phyloP scores from a whole-genome alignment of 2,888 invertebrate species.

The Euclidia mi region DNA sequence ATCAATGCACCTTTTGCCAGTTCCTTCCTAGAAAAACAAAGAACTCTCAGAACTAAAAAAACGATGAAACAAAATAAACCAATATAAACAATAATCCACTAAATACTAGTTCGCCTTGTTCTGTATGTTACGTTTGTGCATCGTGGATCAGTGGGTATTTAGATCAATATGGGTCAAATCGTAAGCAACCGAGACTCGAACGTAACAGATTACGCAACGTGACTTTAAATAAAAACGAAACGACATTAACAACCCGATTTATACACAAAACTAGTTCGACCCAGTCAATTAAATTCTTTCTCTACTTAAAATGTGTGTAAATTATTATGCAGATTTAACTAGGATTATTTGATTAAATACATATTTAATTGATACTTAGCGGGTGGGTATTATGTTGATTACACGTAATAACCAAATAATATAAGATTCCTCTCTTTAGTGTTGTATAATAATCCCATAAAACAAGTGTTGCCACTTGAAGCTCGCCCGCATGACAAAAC shows the following conservation, averaged over 20 bases:
- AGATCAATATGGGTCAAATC: conserved; percentile 61
- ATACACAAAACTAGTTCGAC: conserved; percentile 15
- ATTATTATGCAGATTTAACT: conserved; percentile 1
- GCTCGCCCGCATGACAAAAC: conserved; percentile 57
- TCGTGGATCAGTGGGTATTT: conserved; percentile 58
- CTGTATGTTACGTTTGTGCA: conserved; percentile 48
- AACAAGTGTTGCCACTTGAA: conserved; percentile 22
- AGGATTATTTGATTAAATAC: neutral
- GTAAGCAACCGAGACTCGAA: conserved; percentile 42
- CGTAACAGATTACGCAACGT: conserved; percentile 58
- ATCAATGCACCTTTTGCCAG: conserved; percentile 38
- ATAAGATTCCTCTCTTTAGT: conserved; percentile 11
- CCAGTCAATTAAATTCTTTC: neutral
- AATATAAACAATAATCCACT: conserved; percentile 23
- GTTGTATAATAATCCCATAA: conserved; percentile 26
- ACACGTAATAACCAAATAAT: neutral
- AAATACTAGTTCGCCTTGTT: conserved; percentile 54
- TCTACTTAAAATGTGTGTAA: neutral
- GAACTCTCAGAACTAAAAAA: conserved; percentile 20
- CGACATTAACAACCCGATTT: conserved; percentile 5
- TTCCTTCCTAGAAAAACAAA: conserved; percentile 32
- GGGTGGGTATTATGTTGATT: neutral
- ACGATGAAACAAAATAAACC: conserved; percentile 34
- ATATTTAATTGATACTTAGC: neutral
- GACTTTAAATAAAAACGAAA: conserved; percentile 24